phyloP scores from a whole-genome alignment of 2,797 vertebrate genomes.

The Adelosebastes latens region DNA sequence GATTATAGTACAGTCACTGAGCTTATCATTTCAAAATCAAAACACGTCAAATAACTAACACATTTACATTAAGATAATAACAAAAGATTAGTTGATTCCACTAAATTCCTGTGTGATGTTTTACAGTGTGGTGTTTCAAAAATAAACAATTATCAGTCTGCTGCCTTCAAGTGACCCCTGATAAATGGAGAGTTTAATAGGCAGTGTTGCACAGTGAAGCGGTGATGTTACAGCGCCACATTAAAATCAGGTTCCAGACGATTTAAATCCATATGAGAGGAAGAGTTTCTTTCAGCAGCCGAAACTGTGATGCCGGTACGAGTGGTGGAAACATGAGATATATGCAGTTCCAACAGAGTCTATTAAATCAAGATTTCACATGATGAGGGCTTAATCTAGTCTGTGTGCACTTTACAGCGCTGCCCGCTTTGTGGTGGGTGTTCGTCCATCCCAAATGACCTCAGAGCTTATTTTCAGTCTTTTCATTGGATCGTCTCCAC shows the following conservation, averaged over 20 bases:
- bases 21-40: neutral
- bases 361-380: conserved; percentile 47
- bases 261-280: neutral
- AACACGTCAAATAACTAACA: neutral
- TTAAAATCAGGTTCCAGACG: conserved; percentile 2
- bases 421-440: conserved; percentile 14
- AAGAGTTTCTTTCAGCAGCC: conserved; percentile 1
- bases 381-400: conserved; percentile 45
- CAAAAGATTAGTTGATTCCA: neutral
- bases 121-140: neutral
- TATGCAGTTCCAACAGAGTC: conserved; percentile 16
- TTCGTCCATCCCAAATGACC: conserved; percentile 45
- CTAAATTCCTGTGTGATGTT: neutral
- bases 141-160: neutral
- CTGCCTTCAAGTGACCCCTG: neutral
- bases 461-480: conserved; percentile 45
- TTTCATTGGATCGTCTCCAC: conserved; percentile 35
- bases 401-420: conserved; percentile 10
- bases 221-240: neutral
- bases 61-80: neutral
- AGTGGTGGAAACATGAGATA: conserved; percentile 7
- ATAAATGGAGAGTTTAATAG: neutral
- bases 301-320: neutral
- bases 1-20: neutral
- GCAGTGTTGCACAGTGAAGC: neutral